Evolutionary conservation across 2,113 vertebrate species (phyloP).

Genomic region (Myodes glareolus): DNA sequence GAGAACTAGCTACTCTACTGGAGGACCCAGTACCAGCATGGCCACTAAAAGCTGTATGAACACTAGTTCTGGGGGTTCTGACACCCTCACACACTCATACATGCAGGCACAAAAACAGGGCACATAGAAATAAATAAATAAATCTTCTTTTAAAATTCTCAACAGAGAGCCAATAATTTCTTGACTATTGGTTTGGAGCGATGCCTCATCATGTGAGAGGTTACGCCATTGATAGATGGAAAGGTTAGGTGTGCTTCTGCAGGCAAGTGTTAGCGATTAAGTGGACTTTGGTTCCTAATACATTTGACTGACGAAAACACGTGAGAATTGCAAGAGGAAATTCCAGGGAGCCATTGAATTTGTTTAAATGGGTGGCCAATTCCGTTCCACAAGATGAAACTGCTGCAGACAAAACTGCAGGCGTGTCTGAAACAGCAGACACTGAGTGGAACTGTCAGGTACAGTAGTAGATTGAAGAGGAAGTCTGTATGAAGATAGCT

Average conservation of each 20-base stretch:
- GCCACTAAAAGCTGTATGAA: neutral
- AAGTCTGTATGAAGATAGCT: neutral
- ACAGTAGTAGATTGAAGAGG: neutral
- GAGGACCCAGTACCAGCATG: neutral
- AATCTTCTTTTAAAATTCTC: neutral
- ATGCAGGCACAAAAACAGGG: neutral
- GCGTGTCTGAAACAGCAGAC: neutral
- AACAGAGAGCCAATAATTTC: neutral
- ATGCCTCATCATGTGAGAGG: neutral
- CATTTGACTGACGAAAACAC: conserved; percentile 15
- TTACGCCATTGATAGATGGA: neutral
- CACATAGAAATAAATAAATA: neutral
- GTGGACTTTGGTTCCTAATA: neutral
- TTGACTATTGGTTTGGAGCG: neutral
- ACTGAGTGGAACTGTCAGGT: neutral
- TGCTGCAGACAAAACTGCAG: neutral
- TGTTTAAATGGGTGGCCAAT: neutral
- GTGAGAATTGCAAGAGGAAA: neutral
- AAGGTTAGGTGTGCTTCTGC: neutral
- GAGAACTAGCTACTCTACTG: neutral
- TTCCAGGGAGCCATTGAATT: neutral
- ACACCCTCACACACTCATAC: neutral
- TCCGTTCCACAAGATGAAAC: conserved; percentile 32
- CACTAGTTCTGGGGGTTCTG: neutral
- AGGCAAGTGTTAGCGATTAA: neutral